Conservation (phyloP, 2,797 vertebrate genomes). For the Loriculus beryllinus region DNA sequence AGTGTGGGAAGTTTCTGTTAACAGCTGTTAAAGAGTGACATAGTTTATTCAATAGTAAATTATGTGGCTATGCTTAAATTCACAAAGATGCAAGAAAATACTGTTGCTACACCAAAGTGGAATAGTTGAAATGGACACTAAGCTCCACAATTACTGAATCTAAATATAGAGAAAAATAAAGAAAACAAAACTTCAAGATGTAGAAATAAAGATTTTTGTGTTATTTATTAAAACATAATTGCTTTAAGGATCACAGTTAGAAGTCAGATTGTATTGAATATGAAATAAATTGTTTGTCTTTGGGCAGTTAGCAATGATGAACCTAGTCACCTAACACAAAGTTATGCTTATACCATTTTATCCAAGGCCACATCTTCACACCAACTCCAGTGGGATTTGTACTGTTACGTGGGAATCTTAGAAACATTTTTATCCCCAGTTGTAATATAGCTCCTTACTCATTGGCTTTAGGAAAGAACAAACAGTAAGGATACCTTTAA, state of each 20-base stretch:
- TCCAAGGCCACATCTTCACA: neutral
- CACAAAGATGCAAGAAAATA: neutral
- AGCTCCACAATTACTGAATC: neutral
- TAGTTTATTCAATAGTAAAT: neutral
- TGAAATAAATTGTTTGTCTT: neutral
- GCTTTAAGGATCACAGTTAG: slow-evolving; percentile 23
- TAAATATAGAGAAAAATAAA: slow-evolving; percentile 5
- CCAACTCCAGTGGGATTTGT: neutral
- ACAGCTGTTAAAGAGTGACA: neutral
- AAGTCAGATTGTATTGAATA: neutral
- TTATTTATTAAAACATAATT: slow-evolving; percentile 55
- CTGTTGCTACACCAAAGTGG: neutral
- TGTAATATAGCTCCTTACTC: neutral
- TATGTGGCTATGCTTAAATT: neutral
- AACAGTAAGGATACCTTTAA: neutral
- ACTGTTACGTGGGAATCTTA: neutral
- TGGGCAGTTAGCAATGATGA: neutral
- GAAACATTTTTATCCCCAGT: neutral
- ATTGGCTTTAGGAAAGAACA: neutral
- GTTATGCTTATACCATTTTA: neutral
- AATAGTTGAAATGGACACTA: neutral
- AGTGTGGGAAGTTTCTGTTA: neutral
- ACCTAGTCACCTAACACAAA: neutral
- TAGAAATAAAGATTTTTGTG: slow-evolving; percentile 27
- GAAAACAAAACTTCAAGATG: neutral